Percentiles rank a stretch among this genome's conserved stretches.
These are phyloP conservation scores for Champsocephalus esox DNA, from an alignment of 2,797 vertebrate species.

Conservation along the genomic window DNA sequence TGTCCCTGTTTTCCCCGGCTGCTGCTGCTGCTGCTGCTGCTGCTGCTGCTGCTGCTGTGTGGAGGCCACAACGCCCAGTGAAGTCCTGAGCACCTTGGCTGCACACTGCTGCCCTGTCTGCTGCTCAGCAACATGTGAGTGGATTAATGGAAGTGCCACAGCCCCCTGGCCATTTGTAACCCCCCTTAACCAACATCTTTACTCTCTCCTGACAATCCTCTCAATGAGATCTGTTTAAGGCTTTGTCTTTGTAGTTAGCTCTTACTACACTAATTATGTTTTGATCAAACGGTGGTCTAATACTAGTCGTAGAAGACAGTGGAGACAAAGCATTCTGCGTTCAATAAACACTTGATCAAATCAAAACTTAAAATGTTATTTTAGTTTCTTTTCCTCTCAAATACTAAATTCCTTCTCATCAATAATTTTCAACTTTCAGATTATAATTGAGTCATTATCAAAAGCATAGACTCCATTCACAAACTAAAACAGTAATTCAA, in stretches of 20 bases:
- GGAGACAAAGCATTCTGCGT: neutral
- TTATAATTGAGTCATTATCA: neutral
- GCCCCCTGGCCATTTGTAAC: slow-evolving; percentile 24
- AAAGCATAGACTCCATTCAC: neutral
- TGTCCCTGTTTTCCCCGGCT: slow-evolving; percentile 27
- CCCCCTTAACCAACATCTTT: slow-evolving; percentile 22
- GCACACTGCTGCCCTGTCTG: slow-evolving; percentile 16
- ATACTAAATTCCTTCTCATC: neutral
- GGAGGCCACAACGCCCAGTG: slow-evolving; percentile 14
- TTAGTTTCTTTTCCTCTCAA: slow-evolving; percentile 6
- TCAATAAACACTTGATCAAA: neutral
- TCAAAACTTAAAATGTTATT: too few relatives aligned
- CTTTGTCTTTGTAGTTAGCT: slow-evolving; percentile 20
- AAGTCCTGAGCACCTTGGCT: slow-evolving; percentile 25
- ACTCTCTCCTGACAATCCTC: neutral
- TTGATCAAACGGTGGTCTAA: neutral
- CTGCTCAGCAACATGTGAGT: slow-evolving; percentile 49
- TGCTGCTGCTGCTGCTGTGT: slow-evolving; percentile 15
- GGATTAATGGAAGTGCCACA: slow-evolving; percentile 54
- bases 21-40: slow-evolving; percentile 22
- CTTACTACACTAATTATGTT: neutral
- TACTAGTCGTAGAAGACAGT: neutral
- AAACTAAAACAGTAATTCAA: neutral
- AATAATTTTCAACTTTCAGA: neutral
- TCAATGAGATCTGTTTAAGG: slow-evolving; percentile 1